These are phyloP conservation scores for Rachycentron canadum DNA, from an alignment of 2,797 vertebrate species.

Conservation along the genomic window DNA sequence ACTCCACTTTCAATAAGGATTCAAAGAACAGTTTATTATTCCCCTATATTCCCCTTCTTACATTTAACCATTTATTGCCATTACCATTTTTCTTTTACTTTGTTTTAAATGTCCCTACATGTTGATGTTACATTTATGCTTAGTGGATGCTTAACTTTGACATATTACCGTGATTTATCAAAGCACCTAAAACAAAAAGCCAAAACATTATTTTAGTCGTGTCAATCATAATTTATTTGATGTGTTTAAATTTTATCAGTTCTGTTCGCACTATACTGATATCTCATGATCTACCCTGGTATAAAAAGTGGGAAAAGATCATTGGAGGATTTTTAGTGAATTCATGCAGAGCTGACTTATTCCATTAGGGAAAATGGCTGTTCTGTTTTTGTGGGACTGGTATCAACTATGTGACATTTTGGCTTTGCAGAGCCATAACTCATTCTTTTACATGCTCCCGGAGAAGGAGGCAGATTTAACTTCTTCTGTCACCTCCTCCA, in stretches of 20 bases:
- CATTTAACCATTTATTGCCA: conserved; percentile 44
- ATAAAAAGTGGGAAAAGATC: conserved; percentile 32
- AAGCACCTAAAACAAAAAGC: conserved; percentile 3
- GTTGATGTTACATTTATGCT: conserved; percentile 20
- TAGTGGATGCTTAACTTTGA: conserved; percentile 17
- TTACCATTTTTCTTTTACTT: conserved; percentile 17
- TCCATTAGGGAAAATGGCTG: conserved; percentile 68
- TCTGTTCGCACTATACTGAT: conserved; percentile 24
- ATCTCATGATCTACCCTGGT: conserved; percentile 24
- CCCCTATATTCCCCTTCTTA: conserved; percentile 38
- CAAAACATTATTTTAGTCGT: conserved; percentile 8
- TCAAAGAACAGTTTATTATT: conserved; percentile 56
- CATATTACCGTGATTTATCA: not conserved
- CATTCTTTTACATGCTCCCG: conserved; percentile 59
- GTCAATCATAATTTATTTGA: conserved; percentile 21
- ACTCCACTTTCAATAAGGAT: conserved; percentile 57
- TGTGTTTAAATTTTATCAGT: conserved; percentile 51
- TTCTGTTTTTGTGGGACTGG: conserved; percentile 75
- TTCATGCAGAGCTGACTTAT: conserved; percentile 57
- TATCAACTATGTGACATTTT: conserved; percentile 79
- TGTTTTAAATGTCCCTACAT: not conserved
- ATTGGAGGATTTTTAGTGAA: conserved; percentile 50
- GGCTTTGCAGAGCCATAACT: conserved; percentile 62
- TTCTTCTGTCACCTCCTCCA: conserved; percentile 53
- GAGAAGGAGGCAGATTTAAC: conserved; percentile 48